Conservation (phyloP, 2,888 invertebrate genomes). For the Sesia bembeciformis region DNA sequence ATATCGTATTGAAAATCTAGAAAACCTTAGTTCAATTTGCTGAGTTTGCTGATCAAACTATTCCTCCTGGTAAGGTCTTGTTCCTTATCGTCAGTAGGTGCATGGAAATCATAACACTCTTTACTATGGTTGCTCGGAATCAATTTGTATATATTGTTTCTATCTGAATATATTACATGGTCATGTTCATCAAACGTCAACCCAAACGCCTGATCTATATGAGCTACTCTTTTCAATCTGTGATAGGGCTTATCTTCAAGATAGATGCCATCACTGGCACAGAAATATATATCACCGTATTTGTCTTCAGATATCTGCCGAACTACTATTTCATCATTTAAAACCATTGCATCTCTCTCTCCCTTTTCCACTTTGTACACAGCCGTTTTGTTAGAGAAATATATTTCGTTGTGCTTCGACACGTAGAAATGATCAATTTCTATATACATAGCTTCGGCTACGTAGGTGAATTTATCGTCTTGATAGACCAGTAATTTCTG, state of each 20-base stretch:
- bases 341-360: conserved; percentile 18
- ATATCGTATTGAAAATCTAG: no score
- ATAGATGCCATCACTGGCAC: conserved; percentile 42
- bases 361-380: conserved; percentile 44
- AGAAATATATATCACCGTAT: conserved; percentile 49
- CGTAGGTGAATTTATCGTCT: conserved; percentile 35
- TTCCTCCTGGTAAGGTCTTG: not conserved
- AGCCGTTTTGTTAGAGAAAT: conserved; percentile 52
- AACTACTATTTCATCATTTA: conserved; percentile 36
- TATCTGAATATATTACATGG: conserved; percentile 44
- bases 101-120: conserved; percentile 24
- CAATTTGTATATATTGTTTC: conserved; percentile 35
- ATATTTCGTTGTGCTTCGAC: conserved; percentile 37
- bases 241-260: conserved; percentile 44
- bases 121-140: conserved; percentile 25
- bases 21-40: not conserved
- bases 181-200: conserved; percentile 51
- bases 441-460: conserved; percentile 37
- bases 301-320: conserved; percentile 49
- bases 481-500: conserved; percentile 45
- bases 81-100: not conserved
- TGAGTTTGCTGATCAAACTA: not conserved
- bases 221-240: conserved; percentile 30
- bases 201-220: conserved; percentile 40
- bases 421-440: conserved; percentile 51